Base-by-base conservation (phyloP, 2,888 invertebrate species). In the Acronicta alni region DNA sequence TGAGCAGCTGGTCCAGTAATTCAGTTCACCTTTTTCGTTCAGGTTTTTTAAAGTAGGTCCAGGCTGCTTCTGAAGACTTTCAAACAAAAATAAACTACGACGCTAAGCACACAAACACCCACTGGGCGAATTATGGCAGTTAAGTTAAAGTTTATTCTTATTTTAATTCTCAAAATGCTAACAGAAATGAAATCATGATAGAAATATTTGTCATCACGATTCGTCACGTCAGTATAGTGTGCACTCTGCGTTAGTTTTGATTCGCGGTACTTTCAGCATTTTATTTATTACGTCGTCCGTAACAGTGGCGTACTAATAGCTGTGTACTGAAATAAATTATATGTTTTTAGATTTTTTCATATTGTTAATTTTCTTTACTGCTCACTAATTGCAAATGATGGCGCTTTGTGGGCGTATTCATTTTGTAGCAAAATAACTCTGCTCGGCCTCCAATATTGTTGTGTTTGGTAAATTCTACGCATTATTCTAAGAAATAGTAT, bases 321-420 rank as follows among this genome's bases (percentile, higher is more conserved):
- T 35, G 16, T n/a, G 42, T 37, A 55, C 54, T 47, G 16, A 53
- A 55, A 71, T 73, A 73, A 73, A 64, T 73, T 47, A 57, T 51
- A 9, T 30, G 41, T 41, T 57, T 65, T 43, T 52, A 57, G 14
- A 38, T 18, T 68, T 67, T 73, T 61, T 74, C 42, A 71, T 47
- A n/a, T n/a, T n/a, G 57, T 56, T 53, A 42, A 39, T 55, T 44
- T 23, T 37, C 26, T 20, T 52, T 58, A 73, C 45, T n/a, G 46
- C 8, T 12, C 0, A 38, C 37, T 73, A 65, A 75, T 68, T 62
- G 65, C 44, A 65, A 75, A 75, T 68, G 56, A 60, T 7, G 26
- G 10, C 20, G 44, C 58, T 45, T 51, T 52, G 42, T 30, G 46
- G 38, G 12, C 1, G 45, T 14, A 32, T 41, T 14, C 1, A 15